Conservation (phyloP, 2,113 vertebrate species). For the Syngnathus scovelli region DNA sequence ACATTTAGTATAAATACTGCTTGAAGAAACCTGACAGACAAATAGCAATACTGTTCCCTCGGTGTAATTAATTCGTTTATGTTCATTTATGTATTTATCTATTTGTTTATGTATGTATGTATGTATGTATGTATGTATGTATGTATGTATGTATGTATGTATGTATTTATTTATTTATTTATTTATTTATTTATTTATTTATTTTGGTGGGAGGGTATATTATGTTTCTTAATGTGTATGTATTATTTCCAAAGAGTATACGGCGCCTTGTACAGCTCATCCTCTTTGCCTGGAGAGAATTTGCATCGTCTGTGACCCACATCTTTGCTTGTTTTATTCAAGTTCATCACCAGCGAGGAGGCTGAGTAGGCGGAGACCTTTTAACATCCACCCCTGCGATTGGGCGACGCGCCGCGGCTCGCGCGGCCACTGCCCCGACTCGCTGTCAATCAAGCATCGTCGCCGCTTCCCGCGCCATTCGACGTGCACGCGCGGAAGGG, state of each 20-base stretch:
- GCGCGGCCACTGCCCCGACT: conserved; percentile 40
- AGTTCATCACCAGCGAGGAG: conserved; percentile 30
- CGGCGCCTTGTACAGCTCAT: not conserved
- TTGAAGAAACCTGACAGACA: too few species aligned
- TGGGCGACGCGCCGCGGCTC: conserved; percentile 22
- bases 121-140: too few species aligned
- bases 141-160: too few species aligned
- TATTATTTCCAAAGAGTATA: not conserved
- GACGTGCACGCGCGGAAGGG: conserved; percentile 63
- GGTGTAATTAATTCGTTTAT: too few species aligned
- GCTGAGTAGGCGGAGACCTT: conserved; percentile 23
- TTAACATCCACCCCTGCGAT: conserved; percentile 18
- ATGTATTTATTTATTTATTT: too few species aligned
- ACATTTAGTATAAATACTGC: too few species aligned
- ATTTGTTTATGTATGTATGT: too few species aligned
- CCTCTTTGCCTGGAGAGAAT: not conserved
- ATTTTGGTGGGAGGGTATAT: not conserved
- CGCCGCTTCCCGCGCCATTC: conserved; percentile 59
- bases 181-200: too few species aligned
- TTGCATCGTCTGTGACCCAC: conserved; percentile 54
- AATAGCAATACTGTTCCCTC: too few species aligned
- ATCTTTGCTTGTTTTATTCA: conserved; percentile 55
- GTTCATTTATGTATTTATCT: too few species aligned
- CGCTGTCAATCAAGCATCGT: conserved; percentile 49
- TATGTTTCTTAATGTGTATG: not conserved